A percentile compares a stretch with the other conserved stretches of the same genome.
These are phyloP conservation scores for Acridotheres tristis DNA, from an alignment of 2,797 vertebrate species.

Conservation along the genomic window DNA sequence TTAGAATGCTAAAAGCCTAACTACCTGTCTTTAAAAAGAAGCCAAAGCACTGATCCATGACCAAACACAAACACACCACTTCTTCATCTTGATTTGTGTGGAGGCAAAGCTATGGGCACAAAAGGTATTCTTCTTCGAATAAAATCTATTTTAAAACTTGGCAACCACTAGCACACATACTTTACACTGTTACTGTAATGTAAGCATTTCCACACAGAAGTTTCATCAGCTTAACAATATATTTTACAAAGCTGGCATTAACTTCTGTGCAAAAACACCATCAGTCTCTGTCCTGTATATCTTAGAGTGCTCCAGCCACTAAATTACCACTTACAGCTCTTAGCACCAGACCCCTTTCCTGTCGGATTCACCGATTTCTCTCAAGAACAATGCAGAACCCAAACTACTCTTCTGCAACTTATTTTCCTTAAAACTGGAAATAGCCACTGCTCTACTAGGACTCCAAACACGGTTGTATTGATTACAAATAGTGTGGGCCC, in stretches of 20 bases:
- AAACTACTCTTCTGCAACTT: neutral
- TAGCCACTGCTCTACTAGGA: neutral
- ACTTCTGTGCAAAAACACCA: conserved; percentile 39
- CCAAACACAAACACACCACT: conserved; percentile 16
- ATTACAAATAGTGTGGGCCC: neutral
- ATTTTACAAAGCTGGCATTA: neutral
- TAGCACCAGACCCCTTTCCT: neutral
- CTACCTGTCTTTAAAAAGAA: conserved; percentile 34
- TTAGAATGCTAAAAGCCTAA: conserved; percentile 6
- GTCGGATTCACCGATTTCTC: neutral
- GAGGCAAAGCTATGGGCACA: conserved; percentile 4
- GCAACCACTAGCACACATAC: neutral
- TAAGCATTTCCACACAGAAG: neutral
- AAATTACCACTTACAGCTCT: neutral
- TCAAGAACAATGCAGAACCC: neutral
- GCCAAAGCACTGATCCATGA: conserved; percentile 29
- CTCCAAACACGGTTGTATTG: neutral
- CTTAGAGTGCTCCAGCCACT: neutral
- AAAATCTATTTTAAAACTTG: conserved; percentile 53
- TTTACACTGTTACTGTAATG: conserved; percentile 23
- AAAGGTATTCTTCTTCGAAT: conserved; percentile 47
- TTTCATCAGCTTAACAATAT: conserved; percentile 16
- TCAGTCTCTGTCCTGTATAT: neutral
- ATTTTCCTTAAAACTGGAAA: neutral
- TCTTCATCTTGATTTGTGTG: conserved; percentile 51